Base-by-base conservation (phyloP, 2,797 vertebrate genomes). In the Takifugu ocellatus region DNA sequence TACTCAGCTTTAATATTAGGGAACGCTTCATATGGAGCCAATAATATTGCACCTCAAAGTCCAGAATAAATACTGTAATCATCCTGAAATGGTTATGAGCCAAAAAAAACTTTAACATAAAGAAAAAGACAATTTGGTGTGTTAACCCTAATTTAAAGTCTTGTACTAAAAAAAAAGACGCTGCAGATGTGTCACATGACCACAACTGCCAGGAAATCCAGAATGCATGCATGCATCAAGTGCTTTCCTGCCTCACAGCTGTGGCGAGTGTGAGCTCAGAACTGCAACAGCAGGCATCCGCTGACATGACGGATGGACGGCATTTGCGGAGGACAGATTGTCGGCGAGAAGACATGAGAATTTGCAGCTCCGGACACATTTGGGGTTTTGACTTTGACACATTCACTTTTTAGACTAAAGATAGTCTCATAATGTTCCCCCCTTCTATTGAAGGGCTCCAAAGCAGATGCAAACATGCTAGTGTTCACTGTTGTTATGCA, bases 391-490 rank as follows among this genome's bases (percentile, higher is more conserved):
- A 21, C 21, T 21, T 21, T 21, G 64, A 57, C 48, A 45, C 54
- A 27, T 36, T 25, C 42, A 64, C 26, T 54, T 45, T 33, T 59
- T 21, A 66, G 66, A 63, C 54, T 26, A 25, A 43, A 66, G 50
- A 60, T 31, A 66, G 15, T 61, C 68, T 69, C 76, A 71, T 56
- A 54, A 77, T 64, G 66, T 53, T 46, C 5, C 36, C 36, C 36
- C 36, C 36, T 39, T 12, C 51, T 53, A 56, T 71, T 56, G 43
- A 47, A 61, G 33, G 25, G 14, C 27, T 71, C 61, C 63, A 49
- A 53, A 68, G 29, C 55, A 55, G 56, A 74, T 25, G 60, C 44
- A 66, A 54, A 44, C 5, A 36, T 61, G 58, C 66, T 53, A 55
- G 61, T 62, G 61, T 72, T 47, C 49, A 42, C 54, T 53, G 12